Evolutionary conservation across 2,113 vertebrate genomes (phyloP).

Genomic region (Pluvianellus socialis): DNA sequence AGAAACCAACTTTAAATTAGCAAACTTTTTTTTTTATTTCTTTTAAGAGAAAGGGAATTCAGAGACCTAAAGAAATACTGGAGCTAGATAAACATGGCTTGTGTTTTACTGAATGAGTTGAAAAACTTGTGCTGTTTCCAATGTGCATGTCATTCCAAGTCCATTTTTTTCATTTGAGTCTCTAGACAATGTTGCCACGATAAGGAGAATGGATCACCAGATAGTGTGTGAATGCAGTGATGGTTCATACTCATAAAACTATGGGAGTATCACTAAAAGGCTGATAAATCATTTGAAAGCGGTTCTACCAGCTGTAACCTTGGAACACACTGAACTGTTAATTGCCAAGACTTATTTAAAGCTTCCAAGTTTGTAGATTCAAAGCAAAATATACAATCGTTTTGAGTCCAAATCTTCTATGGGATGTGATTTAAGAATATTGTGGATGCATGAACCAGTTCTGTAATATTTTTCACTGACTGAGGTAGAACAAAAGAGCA

Average conservation of each 20-base stretch:
- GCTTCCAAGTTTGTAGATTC: not conserved
- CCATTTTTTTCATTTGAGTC: not conserved
- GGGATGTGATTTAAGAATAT: not conserved
- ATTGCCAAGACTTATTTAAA: not conserved
- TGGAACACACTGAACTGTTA: not conserved
- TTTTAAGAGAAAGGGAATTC: not conserved
- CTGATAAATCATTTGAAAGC: conserved; percentile 1
- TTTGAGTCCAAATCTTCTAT: not conserved
- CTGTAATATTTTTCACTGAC: not conserved
- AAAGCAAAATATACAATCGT: not conserved
- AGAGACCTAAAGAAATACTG: not conserved
- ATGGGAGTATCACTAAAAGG: not conserved
- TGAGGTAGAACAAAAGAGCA: not conserved
- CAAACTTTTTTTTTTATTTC: not conserved
- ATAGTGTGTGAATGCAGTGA: not conserved
- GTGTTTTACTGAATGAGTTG: not conserved
- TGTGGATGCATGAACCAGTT: not conserved
- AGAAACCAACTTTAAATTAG: not conserved
- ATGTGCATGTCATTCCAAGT: not conserved
- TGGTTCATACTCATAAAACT: not conserved
- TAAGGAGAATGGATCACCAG: not conserved
- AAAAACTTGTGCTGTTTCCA: not conserved
- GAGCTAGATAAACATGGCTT: not conserved
- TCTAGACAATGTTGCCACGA: not conserved
- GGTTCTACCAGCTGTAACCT: not conserved